Evolutionary conservation across 2,113 vertebrate species (phyloP).

Genomic region (Passer montanus): DNA sequence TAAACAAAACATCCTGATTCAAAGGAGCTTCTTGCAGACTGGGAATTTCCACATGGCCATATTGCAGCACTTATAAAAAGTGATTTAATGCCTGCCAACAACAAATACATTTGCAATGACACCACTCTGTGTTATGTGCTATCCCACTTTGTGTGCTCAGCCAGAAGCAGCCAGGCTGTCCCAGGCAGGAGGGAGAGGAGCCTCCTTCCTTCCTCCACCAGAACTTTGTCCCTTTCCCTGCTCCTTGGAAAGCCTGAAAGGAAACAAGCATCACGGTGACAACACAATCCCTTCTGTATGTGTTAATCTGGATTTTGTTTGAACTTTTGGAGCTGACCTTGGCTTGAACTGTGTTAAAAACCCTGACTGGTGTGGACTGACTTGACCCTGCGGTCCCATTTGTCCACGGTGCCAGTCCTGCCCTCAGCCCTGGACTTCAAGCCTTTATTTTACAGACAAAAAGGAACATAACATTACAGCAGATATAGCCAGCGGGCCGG

Average conservation of each 20-base stretch:
- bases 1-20: constrained; percentile 61
- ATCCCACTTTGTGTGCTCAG: background rate
- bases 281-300: constrained; percentile 59
- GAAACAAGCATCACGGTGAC: constrained; percentile 50
- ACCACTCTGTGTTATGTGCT: background rate
- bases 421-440: constrained; percentile 20
- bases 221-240: background rate
- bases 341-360: constrained; percentile 67
- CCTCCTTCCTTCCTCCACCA: background rate
- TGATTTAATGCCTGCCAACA: constrained; percentile 69
- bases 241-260: constrained; percentile 23
- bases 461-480: constrained; percentile 48
- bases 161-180: background rate
- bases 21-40: constrained; percentile 57
- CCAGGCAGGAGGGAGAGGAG: background rate
- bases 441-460: constrained; percentile 51
- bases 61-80: constrained; percentile 65
- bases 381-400: constrained; percentile 40
- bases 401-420: background rate
- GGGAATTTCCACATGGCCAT: constrained; percentile 66
- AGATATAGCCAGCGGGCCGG: background rate
- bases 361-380: constrained; percentile 56
- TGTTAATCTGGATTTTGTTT: constrained; percentile 71
- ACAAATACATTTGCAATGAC: constrained; percentile 60
- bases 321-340: constrained; percentile 69